Percentiles rank a stretch among this genome's conserved stretches.
phyloP scores from a whole-genome alignment of 2,113 vertebrate species.

The Ivindomyrus marchei region DNA sequence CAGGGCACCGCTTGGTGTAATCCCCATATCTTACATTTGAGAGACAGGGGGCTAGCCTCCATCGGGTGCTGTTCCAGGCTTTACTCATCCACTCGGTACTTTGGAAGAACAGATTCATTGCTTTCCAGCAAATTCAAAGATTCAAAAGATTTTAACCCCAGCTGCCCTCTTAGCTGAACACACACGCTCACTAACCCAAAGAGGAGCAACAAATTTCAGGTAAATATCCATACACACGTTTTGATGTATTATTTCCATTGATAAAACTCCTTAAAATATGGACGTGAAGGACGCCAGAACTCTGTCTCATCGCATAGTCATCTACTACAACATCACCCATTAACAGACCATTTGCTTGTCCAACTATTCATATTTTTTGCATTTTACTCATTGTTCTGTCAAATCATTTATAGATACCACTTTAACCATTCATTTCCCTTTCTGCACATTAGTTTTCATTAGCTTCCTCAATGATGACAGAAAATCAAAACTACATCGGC shows the following conservation, averaged over 20 bases:
- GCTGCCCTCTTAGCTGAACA: neutral
- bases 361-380: slow-evolving; percentile 26
- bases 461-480: slow-evolving; percentile 37
- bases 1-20: neutral
- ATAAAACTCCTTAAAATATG: neutral
- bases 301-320: slow-evolving; percentile 20
- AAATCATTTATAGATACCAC: slow-evolving; percentile 39
- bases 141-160: neutral
- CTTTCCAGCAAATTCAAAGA: neutral
- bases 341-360: slow-evolving; percentile 2
- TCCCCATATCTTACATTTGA: neutral
- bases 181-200: neutral
- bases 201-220: neutral
- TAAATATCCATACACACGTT: neutral
- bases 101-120: neutral
- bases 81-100: neutral
- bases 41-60: neutral
- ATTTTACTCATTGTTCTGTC: slow-evolving; percentile 30
- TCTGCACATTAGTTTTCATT: slow-evolving; percentile 44
- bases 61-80: neutral
- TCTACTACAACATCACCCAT: slow-evolving; percentile 20
- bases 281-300: slow-evolving; percentile 16
- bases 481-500: slow-evolving; percentile 39
- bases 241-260: neutral
- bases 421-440: slow-evolving; percentile 46